Evolutionary conservation across 2,797 vertebrate genomes (phyloP), one percentile per base, ranked within the genome.

Genomic region (Amazonetta brasiliensis): DNA sequence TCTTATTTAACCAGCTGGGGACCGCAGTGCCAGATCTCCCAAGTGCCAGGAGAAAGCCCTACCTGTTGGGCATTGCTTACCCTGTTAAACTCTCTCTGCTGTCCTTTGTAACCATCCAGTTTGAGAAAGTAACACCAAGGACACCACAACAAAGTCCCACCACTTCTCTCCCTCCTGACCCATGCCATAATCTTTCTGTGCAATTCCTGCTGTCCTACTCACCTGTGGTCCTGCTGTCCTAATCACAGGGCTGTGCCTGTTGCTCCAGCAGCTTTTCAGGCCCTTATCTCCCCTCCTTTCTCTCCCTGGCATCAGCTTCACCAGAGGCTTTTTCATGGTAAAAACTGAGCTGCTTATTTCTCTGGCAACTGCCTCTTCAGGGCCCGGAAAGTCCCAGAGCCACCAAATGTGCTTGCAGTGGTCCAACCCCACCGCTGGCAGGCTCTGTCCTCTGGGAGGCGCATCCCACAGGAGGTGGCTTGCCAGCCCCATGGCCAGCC

Each of bases 371-470:
- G 14, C 25, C 12, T 37, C 26, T 56, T 14, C 43, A 50, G 39
- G 52, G 35, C 19, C 25, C 7, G 12, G 62, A 59, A 79, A 56
- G 6, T 7, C 10, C 10, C 23, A 39, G n/a, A 3, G 15, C 28
- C 20, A 46, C 5, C 26, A 41, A 1, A 0, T 1, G 1, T 22
- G 31, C 30, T 48, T 63, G 12, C 1, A 5, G 6, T 4, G 1
- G 12, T 63, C 83, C 46, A 41, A 52, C 9, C 11, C 17, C 4
- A 4, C 13, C 1, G 0, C 30, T 21, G 33, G 14, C 6, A 30
- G 23, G 7, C 10, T 37, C 50, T 2, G 4, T 26, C 3, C 50
- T 73, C 37, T 22, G 13, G 10, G 31, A 23, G 26, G 28, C 9
- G 6, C 0, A 2, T 50, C n/a, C 62, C 31, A 19, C 21, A 21